Percentiles rank a stretch among this genome's conserved stretches.
phyloP scores from a whole-genome alignment of 2,113 vertebrate genomes.

The Serinus canaria region DNA sequence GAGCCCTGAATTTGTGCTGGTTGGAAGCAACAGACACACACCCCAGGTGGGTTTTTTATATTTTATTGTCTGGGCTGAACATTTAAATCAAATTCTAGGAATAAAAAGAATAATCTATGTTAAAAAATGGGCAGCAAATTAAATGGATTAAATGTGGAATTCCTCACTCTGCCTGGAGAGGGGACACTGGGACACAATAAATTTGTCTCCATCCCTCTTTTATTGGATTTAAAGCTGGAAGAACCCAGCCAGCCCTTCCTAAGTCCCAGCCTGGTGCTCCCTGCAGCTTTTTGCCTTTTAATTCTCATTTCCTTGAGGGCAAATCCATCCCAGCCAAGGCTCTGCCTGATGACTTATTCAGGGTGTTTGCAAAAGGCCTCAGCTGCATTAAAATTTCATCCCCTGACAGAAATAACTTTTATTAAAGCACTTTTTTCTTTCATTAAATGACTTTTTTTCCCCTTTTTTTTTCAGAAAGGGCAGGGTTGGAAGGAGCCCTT shows the following conservation, averaged over 20 bases:
- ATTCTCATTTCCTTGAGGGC: background rate
- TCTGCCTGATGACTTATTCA: background rate
- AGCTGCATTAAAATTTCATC: background rate
- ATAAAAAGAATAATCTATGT: background rate
- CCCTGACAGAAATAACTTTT: background rate
- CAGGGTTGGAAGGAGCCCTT: background rate
- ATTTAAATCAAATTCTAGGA: background rate
- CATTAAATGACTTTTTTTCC: fast-evolving
- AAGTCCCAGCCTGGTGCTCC: background rate
- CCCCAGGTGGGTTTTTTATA: background rate
- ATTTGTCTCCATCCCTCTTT: background rate
- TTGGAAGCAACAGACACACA: background rate
- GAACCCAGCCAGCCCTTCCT: background rate
- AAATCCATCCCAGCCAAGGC: background rate
- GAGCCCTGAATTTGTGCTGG: background rate
- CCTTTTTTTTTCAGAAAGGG: background rate
- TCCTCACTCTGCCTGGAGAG: background rate
- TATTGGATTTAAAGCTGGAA: background rate
- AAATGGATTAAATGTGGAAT: background rate
- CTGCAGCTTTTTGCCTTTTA: background rate
- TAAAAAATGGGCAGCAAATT: background rate
- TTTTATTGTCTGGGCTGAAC: background rate
- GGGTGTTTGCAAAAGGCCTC: constrained; percentile 30
- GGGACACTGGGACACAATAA: background rate
- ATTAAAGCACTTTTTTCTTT: background rate